phyloP scores from a whole-genome alignment of 2,888 invertebrate genomes.

The Scotopteryx bipunctaria region DNA sequence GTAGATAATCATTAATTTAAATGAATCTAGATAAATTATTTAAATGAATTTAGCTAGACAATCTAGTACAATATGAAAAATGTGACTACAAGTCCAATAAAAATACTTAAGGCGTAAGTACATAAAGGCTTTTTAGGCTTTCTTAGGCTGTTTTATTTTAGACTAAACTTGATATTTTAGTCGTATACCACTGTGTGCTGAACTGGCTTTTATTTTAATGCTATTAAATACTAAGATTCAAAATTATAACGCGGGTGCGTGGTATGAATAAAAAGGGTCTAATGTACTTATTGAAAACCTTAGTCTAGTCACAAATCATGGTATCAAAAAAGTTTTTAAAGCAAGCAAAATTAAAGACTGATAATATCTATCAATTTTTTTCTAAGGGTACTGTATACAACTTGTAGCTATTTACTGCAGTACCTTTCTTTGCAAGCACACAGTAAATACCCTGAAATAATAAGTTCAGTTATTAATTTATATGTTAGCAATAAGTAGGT shows the following conservation, averaged over 20 bases:
- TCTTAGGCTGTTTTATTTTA: conserved; percentile 40
- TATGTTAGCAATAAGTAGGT: conserved; percentile 64
- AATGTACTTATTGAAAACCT: conserved; percentile 58
- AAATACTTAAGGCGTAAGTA: conserved; percentile 30
- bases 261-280: conserved; percentile 37
- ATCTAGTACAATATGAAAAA: conserved; percentile 8
- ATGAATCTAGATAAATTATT: conserved; percentile 16
- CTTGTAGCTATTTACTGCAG: conserved; percentile 29
- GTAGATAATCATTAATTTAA: conserved; percentile 6
- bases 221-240: conserved; percentile 51
- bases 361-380: conserved; percentile 21
- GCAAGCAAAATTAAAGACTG: conserved; percentile 36
- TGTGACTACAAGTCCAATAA: conserved; percentile 30
- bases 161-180: conserved; percentile 38
- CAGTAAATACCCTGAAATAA: conserved; percentile 47
- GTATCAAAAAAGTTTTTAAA: conserved; percentile 4
- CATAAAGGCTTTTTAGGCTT: conserved; percentile 34
- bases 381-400: conserved; percentile 49
- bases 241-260: conserved; percentile 35
- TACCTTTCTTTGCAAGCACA: conserved; percentile 54
- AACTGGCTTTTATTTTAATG: conserved; percentile 30
- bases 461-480: conserved; percentile 49
- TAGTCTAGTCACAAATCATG: conserved; percentile 65
- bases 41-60: conserved; percentile 24
- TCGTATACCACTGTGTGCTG: conserved; percentile 49